Conservation (phyloP, 2,888 invertebrate species). For the Drosophila buzzatii region DNA sequence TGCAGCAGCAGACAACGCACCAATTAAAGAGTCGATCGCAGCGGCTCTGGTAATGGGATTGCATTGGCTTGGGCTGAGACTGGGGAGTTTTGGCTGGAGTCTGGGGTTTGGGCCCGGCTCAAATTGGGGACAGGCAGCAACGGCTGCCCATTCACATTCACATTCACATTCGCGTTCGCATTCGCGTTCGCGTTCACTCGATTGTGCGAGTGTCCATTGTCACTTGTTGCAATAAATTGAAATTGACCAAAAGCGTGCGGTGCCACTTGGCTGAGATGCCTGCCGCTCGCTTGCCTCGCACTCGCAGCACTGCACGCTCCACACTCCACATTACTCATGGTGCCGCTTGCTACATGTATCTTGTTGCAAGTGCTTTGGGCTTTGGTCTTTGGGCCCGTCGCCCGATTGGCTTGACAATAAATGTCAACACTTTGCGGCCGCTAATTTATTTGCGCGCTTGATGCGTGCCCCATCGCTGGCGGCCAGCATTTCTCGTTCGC, state of each 20-base stretch:
- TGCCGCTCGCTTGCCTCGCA: neutral
- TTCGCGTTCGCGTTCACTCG: slow-evolving; percentile 42
- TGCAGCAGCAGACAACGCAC: slow-evolving; percentile 36
- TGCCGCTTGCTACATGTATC: slow-evolving; percentile 58
- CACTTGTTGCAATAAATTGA: slow-evolving; percentile 78
- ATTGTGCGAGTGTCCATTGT: slow-evolving; percentile 66
- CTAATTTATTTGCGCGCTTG: slow-evolving; percentile 80
- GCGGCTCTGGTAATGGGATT: slow-evolving; percentile 18
- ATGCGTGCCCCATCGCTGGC: slow-evolving; percentile 60
- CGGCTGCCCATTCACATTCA: slow-evolving; percentile 42
- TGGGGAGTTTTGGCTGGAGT: neutral
- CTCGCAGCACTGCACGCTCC: slow-evolving; percentile 19
- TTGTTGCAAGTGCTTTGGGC: slow-evolving; percentile 60
- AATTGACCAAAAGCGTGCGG: slow-evolving; percentile 77
- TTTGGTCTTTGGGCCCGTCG: slow-evolving; percentile 15
- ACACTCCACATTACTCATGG: slow-evolving; percentile 42
- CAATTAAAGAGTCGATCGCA: slow-evolving; percentile 57
- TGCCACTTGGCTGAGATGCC: slow-evolving; percentile 23
- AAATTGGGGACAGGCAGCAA: slow-evolving; percentile 40
- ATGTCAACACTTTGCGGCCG: slow-evolving; percentile 80
- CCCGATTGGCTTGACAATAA: slow-evolving; percentile 75
- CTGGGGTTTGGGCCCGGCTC: slow-evolving; percentile 28
- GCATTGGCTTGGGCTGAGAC: neutral
- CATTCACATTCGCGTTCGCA: slow-evolving; percentile 35
- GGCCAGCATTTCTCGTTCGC: slow-evolving; percentile 32